These are phyloP conservation scores for Oreonectes daqikongensis DNA, from an alignment of 2,797 vertebrate species.

Conservation along the genomic window DNA sequence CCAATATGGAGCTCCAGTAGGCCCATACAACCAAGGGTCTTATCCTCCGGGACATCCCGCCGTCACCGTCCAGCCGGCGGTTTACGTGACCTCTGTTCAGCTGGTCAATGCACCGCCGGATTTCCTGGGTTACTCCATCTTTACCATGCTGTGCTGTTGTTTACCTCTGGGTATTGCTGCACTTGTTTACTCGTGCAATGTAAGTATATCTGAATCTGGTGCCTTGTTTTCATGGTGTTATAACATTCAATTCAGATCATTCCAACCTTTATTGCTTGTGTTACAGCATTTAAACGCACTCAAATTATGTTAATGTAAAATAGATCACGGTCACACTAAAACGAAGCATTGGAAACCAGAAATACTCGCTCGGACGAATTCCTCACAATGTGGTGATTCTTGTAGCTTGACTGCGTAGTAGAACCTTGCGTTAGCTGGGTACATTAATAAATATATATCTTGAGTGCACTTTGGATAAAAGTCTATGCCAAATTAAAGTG, in stretches of 20 bases:
- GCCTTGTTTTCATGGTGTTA: neutral
- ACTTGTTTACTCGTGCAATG: constrained; percentile 74
- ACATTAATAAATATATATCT: too few relatives aligned
- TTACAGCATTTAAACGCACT: too few relatives aligned
- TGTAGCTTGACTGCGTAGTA: too few relatives aligned
- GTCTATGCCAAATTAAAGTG: too few relatives aligned
- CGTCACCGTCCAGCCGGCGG: constrained; percentile 63
- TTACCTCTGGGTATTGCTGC: constrained; percentile 75
- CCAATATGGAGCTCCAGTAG: neutral
- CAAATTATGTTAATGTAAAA: too few relatives aligned
- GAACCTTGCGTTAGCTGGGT: too few relatives aligned
- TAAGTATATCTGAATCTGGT: constrained; percentile 62
- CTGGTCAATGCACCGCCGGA: constrained; percentile 61
- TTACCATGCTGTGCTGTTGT: constrained; percentile 77
- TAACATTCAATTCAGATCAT: neutral
- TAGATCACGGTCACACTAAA: too few relatives aligned
- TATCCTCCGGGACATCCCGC: constrained; percentile 3
- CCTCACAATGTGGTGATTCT: too few relatives aligned
- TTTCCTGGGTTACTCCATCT: constrained; percentile 76
- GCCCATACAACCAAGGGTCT: neutral
- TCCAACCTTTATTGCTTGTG: too few relatives aligned
- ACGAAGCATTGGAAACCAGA: too few relatives aligned
- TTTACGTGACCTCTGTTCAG: constrained; percentile 59
- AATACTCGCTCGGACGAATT: too few relatives aligned
- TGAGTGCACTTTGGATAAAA: too few relatives aligned